Evolutionary conservation across 2,113 vertebrate species (phyloP).

Genomic region (Eira barbara): DNA sequence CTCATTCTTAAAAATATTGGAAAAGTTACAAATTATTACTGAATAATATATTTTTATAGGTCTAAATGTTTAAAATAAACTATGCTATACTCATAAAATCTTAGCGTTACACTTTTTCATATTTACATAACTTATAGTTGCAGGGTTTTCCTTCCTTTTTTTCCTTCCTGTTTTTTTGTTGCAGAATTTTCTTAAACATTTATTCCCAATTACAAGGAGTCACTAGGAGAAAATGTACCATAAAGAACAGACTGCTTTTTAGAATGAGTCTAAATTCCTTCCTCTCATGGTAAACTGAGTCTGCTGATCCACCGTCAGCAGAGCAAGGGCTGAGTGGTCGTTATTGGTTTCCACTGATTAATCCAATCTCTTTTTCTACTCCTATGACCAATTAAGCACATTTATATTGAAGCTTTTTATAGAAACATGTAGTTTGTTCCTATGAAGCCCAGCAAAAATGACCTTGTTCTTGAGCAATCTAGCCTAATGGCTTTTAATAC

Average conservation of each 20-base stretch:
- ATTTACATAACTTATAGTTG: neutral
- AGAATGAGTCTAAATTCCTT: neutral
- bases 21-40: neutral
- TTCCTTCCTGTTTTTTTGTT: neutral
- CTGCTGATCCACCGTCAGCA: neutral
- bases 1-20: neutral
- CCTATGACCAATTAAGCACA: neutral
- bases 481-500: neutral
- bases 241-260: neutral
- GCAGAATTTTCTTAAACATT: constrained; percentile 21
- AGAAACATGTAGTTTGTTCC: neutral
- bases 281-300: neutral
- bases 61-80: constrained; percentile 33
- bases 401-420: neutral
- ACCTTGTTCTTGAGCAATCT: neutral
- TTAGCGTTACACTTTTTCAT: constrained; percentile 7
- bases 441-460: neutral
- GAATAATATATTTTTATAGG: neutral
- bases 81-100: neutral
- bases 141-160: too few species aligned
- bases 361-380: neutral
- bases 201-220: neutral
- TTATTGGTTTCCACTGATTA: neutral
- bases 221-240: neutral
- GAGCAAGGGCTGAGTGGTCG: neutral